These are phyloP conservation scores for Didymodactylos carnosus DNA, from an alignment of 2,888 invertebrate species.

Conservation along the genomic window DNA sequence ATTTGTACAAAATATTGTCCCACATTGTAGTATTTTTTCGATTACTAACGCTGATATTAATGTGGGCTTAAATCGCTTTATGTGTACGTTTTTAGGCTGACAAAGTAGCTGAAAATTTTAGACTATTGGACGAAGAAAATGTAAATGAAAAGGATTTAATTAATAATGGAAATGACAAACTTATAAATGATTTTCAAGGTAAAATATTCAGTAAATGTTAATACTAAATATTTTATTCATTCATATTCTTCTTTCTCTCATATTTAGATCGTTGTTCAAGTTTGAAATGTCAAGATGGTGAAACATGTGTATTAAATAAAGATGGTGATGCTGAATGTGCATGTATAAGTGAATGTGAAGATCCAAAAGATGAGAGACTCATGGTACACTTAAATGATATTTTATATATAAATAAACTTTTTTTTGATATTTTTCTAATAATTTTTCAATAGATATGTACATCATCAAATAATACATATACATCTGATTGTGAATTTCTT, in stretches of 20 bases:
- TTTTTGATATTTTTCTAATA: neutral
- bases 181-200: neutral
- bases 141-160: neutral
- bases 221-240: neutral
- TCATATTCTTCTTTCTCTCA: neutral
- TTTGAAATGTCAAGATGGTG: conserved; percentile 1
- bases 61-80: no score
- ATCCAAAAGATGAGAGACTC: conserved; percentile 9
- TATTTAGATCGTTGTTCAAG: conserved; percentile 1
- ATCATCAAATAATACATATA: conserved; percentile 6
- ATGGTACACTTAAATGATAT: no score
- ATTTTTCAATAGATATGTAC: conserved; percentile 1
- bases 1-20: no score
- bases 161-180: neutral
- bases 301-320: conserved; percentile 2
- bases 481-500: conserved; percentile 10
- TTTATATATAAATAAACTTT: neutral
- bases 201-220: neutral
- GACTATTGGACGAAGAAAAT: no score
- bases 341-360: conserved; percentile 6
- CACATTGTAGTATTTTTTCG: no score
- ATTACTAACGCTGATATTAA: no score
- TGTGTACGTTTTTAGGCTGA: no score
- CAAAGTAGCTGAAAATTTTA: no score
- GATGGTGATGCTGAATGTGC: conserved; percentile 4